These are phyloP conservation scores for Spilosoma lubricipeda DNA, from an alignment of 2,888 invertebrate genomes.

Conservation along the genomic window DNA sequence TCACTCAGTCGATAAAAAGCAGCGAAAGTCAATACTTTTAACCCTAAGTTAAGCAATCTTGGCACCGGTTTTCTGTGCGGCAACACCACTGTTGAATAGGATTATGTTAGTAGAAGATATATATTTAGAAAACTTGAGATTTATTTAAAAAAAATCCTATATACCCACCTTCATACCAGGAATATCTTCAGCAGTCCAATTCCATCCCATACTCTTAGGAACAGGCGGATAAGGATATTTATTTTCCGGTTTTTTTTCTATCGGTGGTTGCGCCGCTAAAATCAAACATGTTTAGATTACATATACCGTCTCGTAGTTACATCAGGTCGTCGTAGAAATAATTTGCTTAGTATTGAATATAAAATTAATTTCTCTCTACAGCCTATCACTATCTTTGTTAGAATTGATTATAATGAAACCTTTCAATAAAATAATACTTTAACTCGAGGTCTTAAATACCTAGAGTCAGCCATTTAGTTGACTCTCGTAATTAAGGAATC, in stretches of 20 bases:
- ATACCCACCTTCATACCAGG: conserved; percentile 75
- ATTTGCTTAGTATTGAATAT: background rate
- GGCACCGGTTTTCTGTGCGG: no score
- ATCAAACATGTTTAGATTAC: conserved; percentile 19
- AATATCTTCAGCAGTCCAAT: conserved; percentile 79
- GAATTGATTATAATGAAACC: background rate
- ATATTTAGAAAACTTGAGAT: background rate
- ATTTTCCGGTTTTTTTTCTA: conserved; percentile 59
- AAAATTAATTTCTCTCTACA: background rate
- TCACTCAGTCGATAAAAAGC: no score
- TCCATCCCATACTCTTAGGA: conserved; percentile 81
- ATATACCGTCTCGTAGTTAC: background rate
- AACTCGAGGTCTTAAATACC: background rate
- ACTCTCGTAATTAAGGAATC: background rate
- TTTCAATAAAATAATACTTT: background rate
- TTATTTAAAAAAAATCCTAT: conserved; percentile 46
- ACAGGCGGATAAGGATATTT: conserved; percentile 73
- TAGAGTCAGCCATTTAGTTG: background rate
- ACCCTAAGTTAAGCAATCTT: no score
- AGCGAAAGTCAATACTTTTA: no score
- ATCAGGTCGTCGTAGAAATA: background rate
- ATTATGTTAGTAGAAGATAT: no score
- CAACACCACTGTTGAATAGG: no score
- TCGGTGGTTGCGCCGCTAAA: conserved; percentile 51
- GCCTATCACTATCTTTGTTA: background rate